These are phyloP conservation scores for Rhagonycha lutea DNA, from an alignment of 2,888 invertebrate species.

Conservation along the genomic window DNA sequence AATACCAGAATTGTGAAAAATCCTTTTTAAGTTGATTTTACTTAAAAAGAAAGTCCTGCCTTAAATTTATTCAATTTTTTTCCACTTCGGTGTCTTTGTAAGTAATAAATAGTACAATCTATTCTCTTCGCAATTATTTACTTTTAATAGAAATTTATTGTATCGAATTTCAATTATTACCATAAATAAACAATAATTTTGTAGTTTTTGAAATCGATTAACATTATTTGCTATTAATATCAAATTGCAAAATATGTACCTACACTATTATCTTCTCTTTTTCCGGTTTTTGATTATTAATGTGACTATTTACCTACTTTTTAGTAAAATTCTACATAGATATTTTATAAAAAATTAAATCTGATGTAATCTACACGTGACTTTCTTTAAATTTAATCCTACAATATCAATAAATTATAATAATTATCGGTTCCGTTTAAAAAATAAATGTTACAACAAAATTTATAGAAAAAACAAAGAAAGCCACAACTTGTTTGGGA, in stretches of 20 bases:
- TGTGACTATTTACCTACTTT: neutral
- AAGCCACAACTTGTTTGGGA: too few relatives aligned
- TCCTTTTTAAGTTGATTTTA: neutral
- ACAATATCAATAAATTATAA: neutral
- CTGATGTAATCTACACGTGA: neutral
- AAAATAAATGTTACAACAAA: too few relatives aligned
- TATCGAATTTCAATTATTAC: neutral
- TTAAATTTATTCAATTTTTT: neutral
- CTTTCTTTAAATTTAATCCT: neutral
- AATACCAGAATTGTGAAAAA: neutral
- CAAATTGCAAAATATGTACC: neutral
- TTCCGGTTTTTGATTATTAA: neutral
- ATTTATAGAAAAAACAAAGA: too few relatives aligned
- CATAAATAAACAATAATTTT: neutral
- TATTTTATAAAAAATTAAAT: neutral
- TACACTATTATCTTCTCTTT: neutral
- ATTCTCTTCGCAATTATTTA: neutral
- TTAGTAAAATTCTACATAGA: too few relatives aligned
- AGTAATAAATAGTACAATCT: neutral
- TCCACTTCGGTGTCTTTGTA: neutral
- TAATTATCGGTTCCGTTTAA: too few relatives aligned
- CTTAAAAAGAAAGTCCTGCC: neutral
- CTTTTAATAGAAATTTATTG: neutral
- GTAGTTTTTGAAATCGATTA: neutral
- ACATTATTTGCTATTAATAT: neutral